Evolutionary conservation across 2,888 invertebrate species (phyloP), one percentile per base, ranked within the genome.

Genomic region (Pheosia gnoma): DNA sequence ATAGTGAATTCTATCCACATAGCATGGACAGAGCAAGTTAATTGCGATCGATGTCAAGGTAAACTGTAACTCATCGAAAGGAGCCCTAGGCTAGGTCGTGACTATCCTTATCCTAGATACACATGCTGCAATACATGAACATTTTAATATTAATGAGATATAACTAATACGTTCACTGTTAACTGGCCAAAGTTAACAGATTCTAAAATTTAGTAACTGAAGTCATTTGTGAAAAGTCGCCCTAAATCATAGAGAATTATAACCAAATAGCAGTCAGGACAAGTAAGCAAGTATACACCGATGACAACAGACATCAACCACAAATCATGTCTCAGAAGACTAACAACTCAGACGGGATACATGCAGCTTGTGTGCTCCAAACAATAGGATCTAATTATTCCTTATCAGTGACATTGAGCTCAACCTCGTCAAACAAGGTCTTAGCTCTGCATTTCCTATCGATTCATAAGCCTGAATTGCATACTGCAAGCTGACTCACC

Each of bases 31-130:
- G 36, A 36, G 36, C 36, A 36, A n/a, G 52, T 52, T 52, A 9
- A 36, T 9, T 52, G 36, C 8, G 52, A 25, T n/a, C 52, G 52
- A 52, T 52, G 52, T 52, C 52, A 52, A 52, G 52, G 52, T 9
- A 36, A 8, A 25, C 52, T 25, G 36, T 25, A 36, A 36, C 52
- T 36, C 36, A 36, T 49, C 49, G 25, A 52, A 36, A 52, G 52
- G 52, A 36, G 52, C 52, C 36, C 25, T n/a, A 9, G 52, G 25
- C 36, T 36, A 6, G 52, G 36, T 52, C 52, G 52, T 52, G 25
- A 36, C 52, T 52, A 52, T 52, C 52, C 52, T 52, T 52, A 52
- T 52, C 36, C 52, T 52, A 52, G 36, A 52, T 36, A 52, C 25
- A 8, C 13, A 3, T 43, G 43, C 43, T 10, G 43, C 43, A 9